A percentile compares a stretch with the other conserved stretches of the same genome.
These are phyloP conservation scores for Crotalus tigris DNA, from an alignment of 2,113 vertebrate species.

Conservation along the genomic window DNA sequence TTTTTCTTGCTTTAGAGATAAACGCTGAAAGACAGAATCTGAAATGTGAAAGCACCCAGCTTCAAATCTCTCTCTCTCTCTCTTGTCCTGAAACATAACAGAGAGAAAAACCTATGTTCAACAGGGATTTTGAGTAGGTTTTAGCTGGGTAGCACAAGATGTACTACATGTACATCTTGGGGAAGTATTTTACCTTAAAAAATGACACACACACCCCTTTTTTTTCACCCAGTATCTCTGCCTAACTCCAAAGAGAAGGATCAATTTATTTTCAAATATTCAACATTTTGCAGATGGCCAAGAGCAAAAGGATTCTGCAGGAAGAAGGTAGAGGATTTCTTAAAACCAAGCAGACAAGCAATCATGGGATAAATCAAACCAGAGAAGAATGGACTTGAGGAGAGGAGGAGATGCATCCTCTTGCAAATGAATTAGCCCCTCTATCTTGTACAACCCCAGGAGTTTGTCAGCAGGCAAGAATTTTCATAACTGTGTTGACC, in stretches of 20 bases:
- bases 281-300: background rate
- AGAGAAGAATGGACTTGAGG: background rate
- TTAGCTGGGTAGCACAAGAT: background rate
- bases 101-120: background rate
- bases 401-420: background rate
- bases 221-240: background rate
- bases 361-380: background rate
- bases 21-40: background rate
- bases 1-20: background rate
- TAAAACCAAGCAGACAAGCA: background rate
- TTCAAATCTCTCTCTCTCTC: background rate
- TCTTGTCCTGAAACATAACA: background rate
- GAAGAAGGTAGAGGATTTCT: background rate
- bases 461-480: slow-evolving; percentile 6
- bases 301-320: slow-evolving; percentile 7
- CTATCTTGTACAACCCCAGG: too few relatives aligned
- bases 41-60: background rate
- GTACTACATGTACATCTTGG: background rate
- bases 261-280: background rate
- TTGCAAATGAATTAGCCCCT: background rate
- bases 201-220: background rate
- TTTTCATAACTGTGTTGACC: slow-evolving; percentile 39
- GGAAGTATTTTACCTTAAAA: background rate
- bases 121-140: background rate
- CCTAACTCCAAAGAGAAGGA: background rate